These are phyloP conservation scores for Carassius gibelio DNA, from an alignment of 2,113 vertebrate genomes.

Conservation along the genomic window DNA sequence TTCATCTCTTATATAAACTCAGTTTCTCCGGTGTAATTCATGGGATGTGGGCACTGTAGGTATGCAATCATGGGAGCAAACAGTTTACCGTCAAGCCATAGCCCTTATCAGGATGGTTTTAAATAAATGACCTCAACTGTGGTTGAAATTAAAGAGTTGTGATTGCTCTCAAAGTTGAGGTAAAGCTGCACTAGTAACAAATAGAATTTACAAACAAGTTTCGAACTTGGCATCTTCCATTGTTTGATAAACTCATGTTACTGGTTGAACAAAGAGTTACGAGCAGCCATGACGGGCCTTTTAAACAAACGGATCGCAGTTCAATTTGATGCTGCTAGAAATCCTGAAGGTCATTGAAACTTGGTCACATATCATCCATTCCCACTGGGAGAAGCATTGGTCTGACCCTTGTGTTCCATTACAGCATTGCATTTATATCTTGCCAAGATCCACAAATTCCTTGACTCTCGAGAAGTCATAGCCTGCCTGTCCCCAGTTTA, in stretches of 20 bases:
- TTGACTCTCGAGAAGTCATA: slow-evolving; percentile 24
- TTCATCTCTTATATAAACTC: background rate
- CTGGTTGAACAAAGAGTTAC: too few relatives aligned
- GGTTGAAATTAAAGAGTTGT: too few relatives aligned
- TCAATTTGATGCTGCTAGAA: background rate
- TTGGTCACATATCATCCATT: background rate
- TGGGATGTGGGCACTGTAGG: background rate
- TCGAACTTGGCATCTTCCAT: background rate
- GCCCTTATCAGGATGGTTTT: background rate
- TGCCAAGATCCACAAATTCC: slow-evolving; percentile 64
- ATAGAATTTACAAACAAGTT: background rate
- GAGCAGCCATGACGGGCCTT: background rate
- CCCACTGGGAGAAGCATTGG: background rate
- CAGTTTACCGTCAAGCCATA: background rate
- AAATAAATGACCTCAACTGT: background rate
- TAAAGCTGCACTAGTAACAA: too few relatives aligned
- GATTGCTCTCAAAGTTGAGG: background rate
- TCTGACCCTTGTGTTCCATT: background rate
- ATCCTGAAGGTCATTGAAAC: background rate
- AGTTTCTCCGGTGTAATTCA: background rate
- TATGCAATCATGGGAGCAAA: background rate
- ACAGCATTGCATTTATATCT: slow-evolving; percentile 30
- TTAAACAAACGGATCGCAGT: background rate
- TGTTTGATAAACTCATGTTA: background rate
- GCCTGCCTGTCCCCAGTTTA: slow-evolving; percentile 27